Conservation (phyloP, 2,888 invertebrate genomes). For the Mythimna impura region DNA sequence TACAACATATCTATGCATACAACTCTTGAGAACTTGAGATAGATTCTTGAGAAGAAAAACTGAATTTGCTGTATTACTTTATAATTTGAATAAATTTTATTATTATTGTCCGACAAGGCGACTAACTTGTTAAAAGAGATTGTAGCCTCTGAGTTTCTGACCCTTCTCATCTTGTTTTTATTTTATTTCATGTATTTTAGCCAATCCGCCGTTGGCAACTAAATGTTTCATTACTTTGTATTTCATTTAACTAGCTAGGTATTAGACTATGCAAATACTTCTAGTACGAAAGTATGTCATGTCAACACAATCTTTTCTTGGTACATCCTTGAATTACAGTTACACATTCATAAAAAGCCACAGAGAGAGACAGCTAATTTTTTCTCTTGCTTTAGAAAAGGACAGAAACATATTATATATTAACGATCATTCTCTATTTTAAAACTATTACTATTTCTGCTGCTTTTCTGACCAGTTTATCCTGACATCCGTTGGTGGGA, state of each 20-base stretch:
- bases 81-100: too few relatives aligned
- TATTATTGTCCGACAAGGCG: too few relatives aligned
- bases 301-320: slow-evolving; percentile 21
- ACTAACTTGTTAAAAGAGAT: too few relatives aligned
- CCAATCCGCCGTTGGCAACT: background rate
- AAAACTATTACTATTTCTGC: slow-evolving; percentile 9
- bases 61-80: too few relatives aligned
- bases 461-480: background rate
- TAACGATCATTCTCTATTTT: background rate
- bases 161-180: too few relatives aligned
- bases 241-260: background rate
- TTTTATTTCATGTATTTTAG: too few relatives aligned
- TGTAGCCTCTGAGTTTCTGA: too few relatives aligned
- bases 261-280: slow-evolving; percentile 13
- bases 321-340: slow-evolving; percentile 36
- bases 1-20: too few relatives aligned
- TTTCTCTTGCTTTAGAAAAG: slow-evolving; percentile 17
- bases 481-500: background rate
- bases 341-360: slow-evolving; percentile 16
- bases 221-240: background rate
- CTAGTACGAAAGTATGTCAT: slow-evolving; percentile 29
- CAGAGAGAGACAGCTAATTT: slow-evolving; percentile 16
- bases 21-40: too few relatives aligned
- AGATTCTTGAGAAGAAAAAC: too few relatives aligned
- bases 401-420: slow-evolving; percentile 8